These are phyloP conservation scores for sheep (Ovis aries) DNA, from an alignment of 2,113 vertebrate species.

Conservation along the genomic window DNA sequence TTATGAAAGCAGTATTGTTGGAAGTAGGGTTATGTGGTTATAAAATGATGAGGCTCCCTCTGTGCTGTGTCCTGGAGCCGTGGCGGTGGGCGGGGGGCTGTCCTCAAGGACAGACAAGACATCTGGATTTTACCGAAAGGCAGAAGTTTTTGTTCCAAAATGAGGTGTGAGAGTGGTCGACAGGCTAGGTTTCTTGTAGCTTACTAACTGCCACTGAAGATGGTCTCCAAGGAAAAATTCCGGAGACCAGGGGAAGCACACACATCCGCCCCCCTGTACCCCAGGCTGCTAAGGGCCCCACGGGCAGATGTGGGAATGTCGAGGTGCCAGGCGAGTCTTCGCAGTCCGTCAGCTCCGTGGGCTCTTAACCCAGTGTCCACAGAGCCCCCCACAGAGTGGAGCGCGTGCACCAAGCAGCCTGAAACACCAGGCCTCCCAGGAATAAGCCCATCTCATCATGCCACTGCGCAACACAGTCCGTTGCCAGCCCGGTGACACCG, in stretches of 20 bases:
- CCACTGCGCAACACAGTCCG: accelerated
- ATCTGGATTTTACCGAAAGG: neutral
- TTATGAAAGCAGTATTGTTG: neutral
- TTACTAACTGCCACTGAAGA: neutral
- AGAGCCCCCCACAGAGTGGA: neutral
- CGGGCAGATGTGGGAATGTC: accelerated
- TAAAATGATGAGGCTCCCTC: neutral
- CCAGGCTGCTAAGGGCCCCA: accelerated
- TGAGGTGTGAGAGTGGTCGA: too few species aligned
- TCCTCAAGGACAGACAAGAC: neutral
- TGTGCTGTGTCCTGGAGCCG: neutral
- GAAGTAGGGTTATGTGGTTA: neutral
- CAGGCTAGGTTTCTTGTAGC: neutral
- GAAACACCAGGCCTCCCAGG: too few species aligned
- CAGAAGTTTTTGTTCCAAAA: neutral
- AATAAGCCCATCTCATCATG: accelerated
- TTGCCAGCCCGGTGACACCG: neutral
- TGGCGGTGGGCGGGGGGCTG: accelerated
- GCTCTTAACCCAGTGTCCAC: too few species aligned
- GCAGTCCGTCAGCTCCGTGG: accelerated
- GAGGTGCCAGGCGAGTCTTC: accelerated
- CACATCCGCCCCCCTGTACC: accelerated
- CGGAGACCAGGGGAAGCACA: neutral
- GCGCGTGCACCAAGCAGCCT: accelerated
- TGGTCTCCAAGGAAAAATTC: neutral